Conservation (phyloP, 2,888 invertebrate species). For the Buathra laborator region DNA sequence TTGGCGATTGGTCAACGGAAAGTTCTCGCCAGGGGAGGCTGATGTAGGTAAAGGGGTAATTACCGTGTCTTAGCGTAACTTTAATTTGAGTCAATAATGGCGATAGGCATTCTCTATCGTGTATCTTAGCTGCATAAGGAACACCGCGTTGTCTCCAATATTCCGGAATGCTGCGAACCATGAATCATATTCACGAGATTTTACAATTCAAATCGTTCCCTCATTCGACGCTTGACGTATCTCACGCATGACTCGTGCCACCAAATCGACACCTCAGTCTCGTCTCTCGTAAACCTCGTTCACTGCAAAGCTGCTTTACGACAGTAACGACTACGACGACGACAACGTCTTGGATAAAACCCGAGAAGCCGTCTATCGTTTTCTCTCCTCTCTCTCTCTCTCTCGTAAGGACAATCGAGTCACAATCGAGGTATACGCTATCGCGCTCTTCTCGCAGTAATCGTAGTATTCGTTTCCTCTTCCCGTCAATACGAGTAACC, state of each 20-base stretch:
- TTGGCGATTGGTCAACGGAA: too few species aligned
- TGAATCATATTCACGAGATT: conserved; percentile 34
- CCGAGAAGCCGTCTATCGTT: background rate
- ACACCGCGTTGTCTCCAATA: background rate
- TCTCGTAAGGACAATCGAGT: conserved; percentile 56
- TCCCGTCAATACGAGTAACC: conserved; percentile 11
- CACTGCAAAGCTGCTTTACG: conserved; percentile 59
- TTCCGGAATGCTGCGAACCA: background rate
- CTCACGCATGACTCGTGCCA: conserved; percentile 45
- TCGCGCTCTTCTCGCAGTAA: conserved; percentile 44
- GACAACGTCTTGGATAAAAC: background rate
- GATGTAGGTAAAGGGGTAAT: too few species aligned
- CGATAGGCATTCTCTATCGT: too few species aligned
- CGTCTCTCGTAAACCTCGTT: conserved; percentile 67
- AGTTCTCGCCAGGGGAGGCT: too few species aligned
- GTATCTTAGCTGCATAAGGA: background rate
- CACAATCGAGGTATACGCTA: conserved; percentile 55
- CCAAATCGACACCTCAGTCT: conserved; percentile 58
- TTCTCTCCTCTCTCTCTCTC: background rate
- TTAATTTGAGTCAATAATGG: too few species aligned
- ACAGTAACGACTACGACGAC: conserved; percentile 58
- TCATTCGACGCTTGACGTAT: conserved; percentile 24
- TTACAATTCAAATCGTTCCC: conserved; percentile 49
- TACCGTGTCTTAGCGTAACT: too few species aligned
- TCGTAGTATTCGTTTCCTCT: conserved; percentile 57